Evolutionary conservation across 2,113 vertebrate genomes (phyloP).

Genomic region (Mionectes macconnelli): DNA sequence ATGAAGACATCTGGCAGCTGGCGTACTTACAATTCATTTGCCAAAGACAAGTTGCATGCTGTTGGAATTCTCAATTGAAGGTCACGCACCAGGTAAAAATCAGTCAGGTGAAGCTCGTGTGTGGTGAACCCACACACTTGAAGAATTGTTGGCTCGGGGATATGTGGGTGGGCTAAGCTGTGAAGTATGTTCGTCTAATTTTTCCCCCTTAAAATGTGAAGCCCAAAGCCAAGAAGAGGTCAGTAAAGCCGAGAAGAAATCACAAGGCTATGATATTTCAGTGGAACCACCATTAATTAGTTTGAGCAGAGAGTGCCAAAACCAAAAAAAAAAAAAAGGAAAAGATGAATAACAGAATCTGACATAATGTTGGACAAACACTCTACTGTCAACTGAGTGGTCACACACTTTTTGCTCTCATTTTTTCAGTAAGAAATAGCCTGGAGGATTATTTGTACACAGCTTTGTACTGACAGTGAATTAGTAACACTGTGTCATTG

Average conservation of each 20-base stretch:
- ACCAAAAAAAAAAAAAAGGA: neutral
- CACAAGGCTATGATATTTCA: slow-evolving; percentile 52
- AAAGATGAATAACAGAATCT: slow-evolving; percentile 54
- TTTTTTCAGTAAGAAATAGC: slow-evolving; percentile 58
- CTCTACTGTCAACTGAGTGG: slow-evolving; percentile 60
- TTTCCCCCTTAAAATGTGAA: slow-evolving; percentile 33
- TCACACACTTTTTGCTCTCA: slow-evolving; percentile 70
- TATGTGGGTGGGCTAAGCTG: slow-evolving; percentile 42
- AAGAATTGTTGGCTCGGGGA: slow-evolving; percentile 35
- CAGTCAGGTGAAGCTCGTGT: slow-evolving; percentile 68
- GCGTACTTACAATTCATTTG: slow-evolving; percentile 77
- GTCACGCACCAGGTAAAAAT: slow-evolving; percentile 76
- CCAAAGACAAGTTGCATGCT: slow-evolving; percentile 76
- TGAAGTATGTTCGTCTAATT: slow-evolving; percentile 50
- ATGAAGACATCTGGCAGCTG: slow-evolving; percentile 85
- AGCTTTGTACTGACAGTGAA: slow-evolving; percentile 53
- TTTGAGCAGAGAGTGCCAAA: slow-evolving; percentile 40
- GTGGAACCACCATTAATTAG: slow-evolving; percentile 59
- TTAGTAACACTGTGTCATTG: slow-evolving; percentile 59
- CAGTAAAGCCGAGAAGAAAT: slow-evolving; percentile 59
- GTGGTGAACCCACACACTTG: slow-evolving; percentile 29
- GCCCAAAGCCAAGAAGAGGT: slow-evolving; percentile 46
- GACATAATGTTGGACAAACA: slow-evolving; percentile 43
- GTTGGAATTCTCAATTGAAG: slow-evolving; percentile 75
- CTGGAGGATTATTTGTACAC: slow-evolving; percentile 55